Evolutionary conservation across 2,113 vertebrate genomes (phyloP), one percentile per base, ranked within the genome.

Genomic region (Macrotus californicus): DNA sequence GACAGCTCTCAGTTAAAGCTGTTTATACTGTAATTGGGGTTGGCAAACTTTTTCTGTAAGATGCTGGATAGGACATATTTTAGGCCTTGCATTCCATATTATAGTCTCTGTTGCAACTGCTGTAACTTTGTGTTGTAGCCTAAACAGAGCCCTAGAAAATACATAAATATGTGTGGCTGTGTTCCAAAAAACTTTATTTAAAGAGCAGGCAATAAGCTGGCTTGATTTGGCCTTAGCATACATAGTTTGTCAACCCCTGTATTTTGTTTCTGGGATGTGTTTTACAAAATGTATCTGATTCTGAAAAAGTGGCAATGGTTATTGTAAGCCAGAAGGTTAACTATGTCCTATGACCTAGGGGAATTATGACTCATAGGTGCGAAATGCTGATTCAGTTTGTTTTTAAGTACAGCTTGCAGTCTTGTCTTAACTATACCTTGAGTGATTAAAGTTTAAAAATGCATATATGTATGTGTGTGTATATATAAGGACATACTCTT

Each of bases 271-370:
- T 91, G 79, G 61, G 24, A 75, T 89, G 31, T n/a, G 50, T 89
- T 95, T 90, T 92, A 92, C 24, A 72, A 72, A 87, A 52, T 91
- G 24, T 85, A 46, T 76, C 66, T 76, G 87, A 76, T 81, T 76
- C 24, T 89, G 54, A 86, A 76, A 88, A 89, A 79, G 26, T 79
- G 24, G 77, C 80, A 88, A 19, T 90, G 26, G 5, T 90, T 81
- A 39, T 21, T 83, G 1, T 66, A 90, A 76, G 69, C 14, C 50
- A 85, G 54, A 82, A 64, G 34, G 72, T 34, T 91, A 54, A 56
- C 26, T 84, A 1, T 79, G n/a, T 81, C 43, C 24, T 72, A 4
- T 93, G n/a, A 85, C 54, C 22, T 76, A 89, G 31, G 10, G 9
- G 10, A 91, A 64, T 66, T 83, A 75, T n/a, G 39, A 24, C 19